phyloP scores from a whole-genome alignment of 1,140 invertebrate genomes.

The Ooceraea biroi region DNA sequence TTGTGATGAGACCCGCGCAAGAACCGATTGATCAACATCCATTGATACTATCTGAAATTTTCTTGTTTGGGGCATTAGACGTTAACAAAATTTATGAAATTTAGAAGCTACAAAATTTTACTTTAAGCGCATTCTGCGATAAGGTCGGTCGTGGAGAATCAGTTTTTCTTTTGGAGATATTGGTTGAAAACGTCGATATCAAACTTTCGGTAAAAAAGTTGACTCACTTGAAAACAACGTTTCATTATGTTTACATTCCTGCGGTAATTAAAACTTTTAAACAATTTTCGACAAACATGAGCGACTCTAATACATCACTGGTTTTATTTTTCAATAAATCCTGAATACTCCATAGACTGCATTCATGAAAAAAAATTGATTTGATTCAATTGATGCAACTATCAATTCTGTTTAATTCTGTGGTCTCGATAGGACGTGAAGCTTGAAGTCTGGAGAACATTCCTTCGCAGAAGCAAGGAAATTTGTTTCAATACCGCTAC shows the following conservation, averaged over 20 bases:
- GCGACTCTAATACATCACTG: neutral
- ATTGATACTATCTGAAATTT: neutral
- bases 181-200: too few species aligned
- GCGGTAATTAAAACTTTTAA: neutral
- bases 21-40: constrained; percentile 3
- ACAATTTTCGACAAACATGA: constrained; percentile 1
- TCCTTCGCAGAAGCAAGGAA: constrained; percentile 56
- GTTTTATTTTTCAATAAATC: neutral
- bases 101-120: too few species aligned
- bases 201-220: too few species aligned
- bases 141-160: too few species aligned
- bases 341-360: neutral
- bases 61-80: too few species aligned
- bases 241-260: too few species aligned
- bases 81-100: too few species aligned
- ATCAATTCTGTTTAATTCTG: neutral
- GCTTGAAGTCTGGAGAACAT: constrained; percentile 52
- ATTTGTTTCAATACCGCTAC: constrained; percentile 70
- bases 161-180: too few species aligned
- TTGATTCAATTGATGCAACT: neutral
- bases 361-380: neutral
- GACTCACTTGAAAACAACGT: too few species aligned
- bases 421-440: constrained; percentile 6
- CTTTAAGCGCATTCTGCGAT: too few species aligned
- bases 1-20: neutral